Evolutionary conservation across 2,113 vertebrate genomes (phyloP), one percentile per base, ranked within the genome.

Genomic region (Atlantisia rogersi): DNA sequence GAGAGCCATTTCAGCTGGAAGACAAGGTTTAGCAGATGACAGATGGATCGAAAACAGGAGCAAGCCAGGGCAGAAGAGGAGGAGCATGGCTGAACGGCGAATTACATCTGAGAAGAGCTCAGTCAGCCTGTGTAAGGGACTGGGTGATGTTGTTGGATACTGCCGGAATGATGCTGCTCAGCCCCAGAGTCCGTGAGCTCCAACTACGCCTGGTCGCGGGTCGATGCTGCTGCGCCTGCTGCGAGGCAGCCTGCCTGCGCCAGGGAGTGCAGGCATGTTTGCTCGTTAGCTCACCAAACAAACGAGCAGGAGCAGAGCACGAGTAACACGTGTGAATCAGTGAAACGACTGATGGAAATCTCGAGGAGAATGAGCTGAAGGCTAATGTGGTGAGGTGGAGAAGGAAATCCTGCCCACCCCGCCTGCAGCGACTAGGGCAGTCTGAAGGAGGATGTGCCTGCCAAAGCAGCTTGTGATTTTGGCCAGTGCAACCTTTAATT

Each of bases 401-500:
- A 42, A 90, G 92, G 85, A 94, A 95, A 92, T 70, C 79, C 94
- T 92, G 67, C 48, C 42, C 35, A 5, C 28, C 42, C 67, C 42
- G 79, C 75, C 53, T 74, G 60, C 63, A 65, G 78, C 0, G 37
- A 50, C 70, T 6, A 40, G 55, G 55, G 58, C 58, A 58, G 71
- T 13, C 64, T 42, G 18, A 56, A 67, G 52, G 71, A 88, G 56
- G 60, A 70, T 59, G 29, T 11, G 39, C 7, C 79, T 94, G 95
- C 95, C 93, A 92, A 92, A 95, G 44, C 37, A 74, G 76, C 75
- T 81, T 35, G 16, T 65, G 71, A 55, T 86, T 93, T 92, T 94
- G 71, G 82, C 90, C 76, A 28, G 52, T 42, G 88, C 68, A 83
- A 46, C 73, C 52, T 17, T 95, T 88, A 74, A 94, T 93, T 96